Evolutionary conservation across 2,113 vertebrate species (phyloP), one percentile per base, ranked within the genome.

Genomic region (Nansenia antarctica): DNA sequence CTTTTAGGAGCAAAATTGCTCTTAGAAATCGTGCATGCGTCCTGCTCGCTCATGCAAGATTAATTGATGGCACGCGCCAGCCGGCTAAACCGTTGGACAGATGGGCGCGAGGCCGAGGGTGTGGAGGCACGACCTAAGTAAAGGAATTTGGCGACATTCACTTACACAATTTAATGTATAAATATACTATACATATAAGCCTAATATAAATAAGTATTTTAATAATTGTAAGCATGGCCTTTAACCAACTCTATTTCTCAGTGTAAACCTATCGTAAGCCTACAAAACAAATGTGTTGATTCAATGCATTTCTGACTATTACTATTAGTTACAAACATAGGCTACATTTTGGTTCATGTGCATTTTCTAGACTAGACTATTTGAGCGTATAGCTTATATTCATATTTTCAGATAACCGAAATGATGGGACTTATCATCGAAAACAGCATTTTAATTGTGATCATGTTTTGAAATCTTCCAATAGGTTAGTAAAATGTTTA

Each of bases 1-100:
- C n/a, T n/a, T n/a, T n/a, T n/a, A n/a, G n/a, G n/a, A n/a, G n/a
- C n/a, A n/a, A n/a, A n/a, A n/a, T n/a, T n/a, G n/a, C n/a, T n/a
- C n/a, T n/a, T n/a, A n/a, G n/a, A n/a, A n/a, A n/a, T n/a, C n/a
- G n/a, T 74, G 83, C 82, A 82, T 80, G 78, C 78, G 82, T 62
- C 74, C 5, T 29, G 42, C 66, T 69, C 20, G 53, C 9, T 69
- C 63, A 78, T 18, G 45, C 82, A 45, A 72, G 62, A 78, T 62
- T 82, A 82, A 89, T 89, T 65, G 73, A 52, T 11, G 76, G 26
- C 26, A 64, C 76, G 77, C 83, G 87, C 77, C 79, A 61, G n/a
- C 47, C 80, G 76, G 74, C 66, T 75, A 71, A 70, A 72, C 55
- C 62, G 15, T 70, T 47, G 54, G 45, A 32, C 76, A 79, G 67